Base-by-base conservation (phyloP, 2,113 vertebrate genomes). In the Archocentrus centrarchus region DNA sequence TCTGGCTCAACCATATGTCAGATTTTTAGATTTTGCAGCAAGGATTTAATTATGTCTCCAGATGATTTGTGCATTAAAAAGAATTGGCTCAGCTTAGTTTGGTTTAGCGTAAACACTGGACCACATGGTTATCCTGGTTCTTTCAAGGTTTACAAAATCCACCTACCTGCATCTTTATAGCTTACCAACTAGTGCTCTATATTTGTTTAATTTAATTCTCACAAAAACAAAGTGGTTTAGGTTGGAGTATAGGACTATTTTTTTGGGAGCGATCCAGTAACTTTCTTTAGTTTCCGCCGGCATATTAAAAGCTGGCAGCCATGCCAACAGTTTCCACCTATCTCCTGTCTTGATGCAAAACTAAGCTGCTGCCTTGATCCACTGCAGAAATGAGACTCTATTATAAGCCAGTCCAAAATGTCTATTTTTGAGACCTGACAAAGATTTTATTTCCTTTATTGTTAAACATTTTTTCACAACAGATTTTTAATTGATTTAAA, bases 1-100 rank as follows among this genome's bases (percentile, higher is more conserved):
- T 78, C 50, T 10, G 7, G 44, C 82, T 81, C 63, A n/a, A 3
- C 83, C 86, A 77, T 83, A 53, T 83, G 82, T 75, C 76, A 20
- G 17, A 53, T 32, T 47, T 77, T 82, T 53, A 3, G 68, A 55
- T 35, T 73, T 73, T 79, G 18, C 80, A 60, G 66, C 80, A 53
- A 8, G n/a, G 17, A 75, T 88, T 88, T 89, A 81, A 89, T 91
- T 76, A 44, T 15, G 55, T 79, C 89, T 86, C 85, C 59, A 62
- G 83, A 79, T 53, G 75, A 61, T 39, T 73, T 27, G 3, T 35
- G 47, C 20, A 17, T 30, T 53, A 55, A 73, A 73, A 47, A 73
- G 27, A 73, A 73, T 30, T 35, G 68, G 44, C 27, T 53, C 1
- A 55, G 13, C 47, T 55, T 73, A 55, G 47, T 55, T 14, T 73